A percentile compares a stretch with the other conserved stretches of the same genome.
Evolutionary conservation across 2,888 invertebrate species (phyloP).

Genomic region (Parascotia fuliginaria): DNA sequence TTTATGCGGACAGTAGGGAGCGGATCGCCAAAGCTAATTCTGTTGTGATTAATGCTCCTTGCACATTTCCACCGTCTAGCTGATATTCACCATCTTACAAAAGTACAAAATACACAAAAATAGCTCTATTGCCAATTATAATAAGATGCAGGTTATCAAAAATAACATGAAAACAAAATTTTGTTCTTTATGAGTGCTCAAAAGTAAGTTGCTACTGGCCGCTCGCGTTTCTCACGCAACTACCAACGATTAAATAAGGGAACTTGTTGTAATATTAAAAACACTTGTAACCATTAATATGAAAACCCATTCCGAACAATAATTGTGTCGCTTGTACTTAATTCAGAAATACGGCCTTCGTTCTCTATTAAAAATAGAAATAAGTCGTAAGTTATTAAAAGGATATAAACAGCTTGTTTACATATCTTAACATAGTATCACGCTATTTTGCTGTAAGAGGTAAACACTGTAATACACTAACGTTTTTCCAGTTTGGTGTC

Average conservation of each 20-base stretch:
- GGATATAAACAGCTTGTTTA: too few relatives aligned
- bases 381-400: neutral
- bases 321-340: constrained; percentile 49
- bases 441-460: too few relatives aligned
- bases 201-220: constrained; percentile 71
- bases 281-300: constrained; percentile 62
- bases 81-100: constrained; percentile 50
- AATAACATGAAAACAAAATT: constrained; percentile 25
- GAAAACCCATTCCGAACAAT: constrained; percentile 55
- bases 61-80: constrained; percentile 76
- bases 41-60: constrained; percentile 84
- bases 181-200: constrained; percentile 58
- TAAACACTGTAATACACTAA: too few relatives aligned
- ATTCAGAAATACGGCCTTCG: constrained; percentile 46
- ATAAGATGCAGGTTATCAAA: constrained; percentile 31
- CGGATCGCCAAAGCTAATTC: constrained; percentile 85
- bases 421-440: too few relatives aligned
- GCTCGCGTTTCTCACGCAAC: constrained; percentile 84
- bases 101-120: constrained; percentile 30
- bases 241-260: constrained; percentile 76
- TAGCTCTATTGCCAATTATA: constrained; percentile 42
- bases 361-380: constrained; percentile 13
- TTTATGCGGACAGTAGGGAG: constrained; percentile 76
- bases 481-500: too few relatives aligned
- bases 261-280: constrained; percentile 73